These are phyloP conservation scores for Danio rerio DNA, from an alignment of 2,113 vertebrate species.

Conservation along the genomic window GRCz12tu NC_133179.1:21140501-21141000, in stretches of 20 bases:
- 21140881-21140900: background rate
- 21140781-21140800: no score
- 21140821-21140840: no score
- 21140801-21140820: no score
- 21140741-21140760: no score
- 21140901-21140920: slow-evolving; percentile 18
- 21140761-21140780: no score
- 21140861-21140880: background rate
- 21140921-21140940: background rate
- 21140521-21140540: background rate
- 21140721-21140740: no score
- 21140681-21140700: background rate
- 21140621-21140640: background rate
- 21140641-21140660: background rate
- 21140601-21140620: background rate
- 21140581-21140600: background rate
- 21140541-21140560: background rate
- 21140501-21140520: slow-evolving; percentile 4
- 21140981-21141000: slow-evolving; percentile 31
- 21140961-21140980: background rate
- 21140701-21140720: no score
- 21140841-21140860: no score
- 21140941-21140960: slow-evolving; percentile 10
- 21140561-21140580: background rate
- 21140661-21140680: background rate